Conservation (phyloP, 2,797 vertebrate genomes). For the Oreochromis grahami region DNA sequence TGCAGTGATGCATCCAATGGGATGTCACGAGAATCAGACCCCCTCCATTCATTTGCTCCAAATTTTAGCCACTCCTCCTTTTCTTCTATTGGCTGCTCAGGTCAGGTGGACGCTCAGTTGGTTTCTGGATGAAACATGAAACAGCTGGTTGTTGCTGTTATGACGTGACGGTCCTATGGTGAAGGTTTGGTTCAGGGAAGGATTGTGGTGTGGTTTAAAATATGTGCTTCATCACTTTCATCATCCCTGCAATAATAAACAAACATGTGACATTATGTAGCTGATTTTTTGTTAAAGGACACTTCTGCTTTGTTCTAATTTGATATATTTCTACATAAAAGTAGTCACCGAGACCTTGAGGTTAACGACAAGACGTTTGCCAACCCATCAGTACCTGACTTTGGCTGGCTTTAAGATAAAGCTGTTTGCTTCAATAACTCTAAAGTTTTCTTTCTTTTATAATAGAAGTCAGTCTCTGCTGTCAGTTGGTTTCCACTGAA, state of each 20-base stretch:
- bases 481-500: too few relatives aligned
- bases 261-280: neutral
- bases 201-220: rapidly evolving
- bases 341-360: neutral
- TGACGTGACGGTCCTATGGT: rapidly evolving
- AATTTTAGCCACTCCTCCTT: neutral
- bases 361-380: neutral
- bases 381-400: too few relatives aligned
- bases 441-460: too few relatives aligned
- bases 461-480: too few relatives aligned
- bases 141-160: neutral
- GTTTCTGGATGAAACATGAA: neutral
- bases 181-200: neutral
- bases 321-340: neutral
- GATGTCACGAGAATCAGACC: neutral
- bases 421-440: neutral
- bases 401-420: neutral
- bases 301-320: neutral
- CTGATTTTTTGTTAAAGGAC: too few relatives aligned
- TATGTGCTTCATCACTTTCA: neutral
- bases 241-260: neutral
- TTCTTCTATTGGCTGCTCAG: neutral
- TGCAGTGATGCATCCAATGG: neutral
- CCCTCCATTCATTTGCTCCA: neutral
- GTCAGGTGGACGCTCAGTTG: neutral